Percentiles rank a stretch among this genome's conserved stretches.
phyloP scores from a whole-genome alignment of 1,140 invertebrate genomes.

The Eumeta japonica region DNA sequence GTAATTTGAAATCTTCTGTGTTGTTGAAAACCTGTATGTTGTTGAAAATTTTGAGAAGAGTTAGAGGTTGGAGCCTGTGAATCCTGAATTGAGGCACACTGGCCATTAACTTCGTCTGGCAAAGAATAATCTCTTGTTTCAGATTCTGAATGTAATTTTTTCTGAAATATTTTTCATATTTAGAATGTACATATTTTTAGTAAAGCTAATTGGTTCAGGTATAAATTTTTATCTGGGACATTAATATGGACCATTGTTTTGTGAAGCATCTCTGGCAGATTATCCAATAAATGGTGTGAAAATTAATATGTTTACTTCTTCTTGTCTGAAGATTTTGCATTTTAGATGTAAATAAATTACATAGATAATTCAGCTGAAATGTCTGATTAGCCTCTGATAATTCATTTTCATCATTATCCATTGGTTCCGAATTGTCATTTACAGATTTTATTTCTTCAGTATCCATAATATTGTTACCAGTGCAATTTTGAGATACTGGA shows the following conservation, averaged over 20 bases:
- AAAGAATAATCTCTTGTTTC: constrained; percentile 18
- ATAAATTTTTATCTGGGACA: constrained; percentile 27
- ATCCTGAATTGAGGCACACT: constrained; percentile 15
- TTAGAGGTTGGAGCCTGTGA: constrained; percentile 6
- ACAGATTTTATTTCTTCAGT: no score
- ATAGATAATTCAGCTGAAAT: no score
- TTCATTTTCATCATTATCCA: no score
- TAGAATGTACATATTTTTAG: constrained; percentile 28
- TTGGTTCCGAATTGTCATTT: no score
- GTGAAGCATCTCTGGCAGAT: constrained; percentile 25
- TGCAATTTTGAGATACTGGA: no score
- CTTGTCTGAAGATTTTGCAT: no score
- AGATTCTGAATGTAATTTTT: constrained; percentile 10
- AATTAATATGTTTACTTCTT: no score
- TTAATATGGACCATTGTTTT: constrained; percentile 25
- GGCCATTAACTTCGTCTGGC: constrained; percentile 26
- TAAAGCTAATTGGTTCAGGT: constrained; percentile 29
- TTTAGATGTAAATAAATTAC: no score
- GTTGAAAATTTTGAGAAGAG: constrained; percentile 13
- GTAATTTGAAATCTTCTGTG: constrained; percentile 22
- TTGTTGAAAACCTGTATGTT: constrained; percentile 13
- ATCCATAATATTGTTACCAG: no score
- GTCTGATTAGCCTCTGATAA: no score
- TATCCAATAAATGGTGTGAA: constrained; percentile 24
- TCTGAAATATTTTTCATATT: constrained; percentile 29